Conservation (phyloP, 2,797 vertebrate species). For the Pampus argenteus region DNA sequence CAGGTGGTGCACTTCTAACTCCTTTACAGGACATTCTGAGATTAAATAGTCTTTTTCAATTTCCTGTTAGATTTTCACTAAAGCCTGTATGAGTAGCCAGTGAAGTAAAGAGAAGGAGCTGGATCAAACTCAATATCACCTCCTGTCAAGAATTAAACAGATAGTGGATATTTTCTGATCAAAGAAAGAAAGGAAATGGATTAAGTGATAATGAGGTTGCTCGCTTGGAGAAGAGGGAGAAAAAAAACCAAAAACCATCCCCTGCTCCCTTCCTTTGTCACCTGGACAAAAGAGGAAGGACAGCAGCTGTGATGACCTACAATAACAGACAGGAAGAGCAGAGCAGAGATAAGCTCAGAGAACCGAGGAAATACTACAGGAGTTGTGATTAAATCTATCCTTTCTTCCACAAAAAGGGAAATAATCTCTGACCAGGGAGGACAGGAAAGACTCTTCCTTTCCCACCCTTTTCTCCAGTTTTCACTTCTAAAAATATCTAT, state of each 20-base stretch:
- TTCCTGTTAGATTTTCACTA: background rate
- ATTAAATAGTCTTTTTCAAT: background rate
- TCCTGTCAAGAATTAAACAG: background rate
- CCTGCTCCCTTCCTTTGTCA: background rate
- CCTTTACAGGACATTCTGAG: background rate
- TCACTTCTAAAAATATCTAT: slow-evolving; percentile 34
- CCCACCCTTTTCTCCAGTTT: slow-evolving; percentile 8
- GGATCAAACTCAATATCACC: background rate
- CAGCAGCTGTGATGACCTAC: slow-evolving; percentile 23
- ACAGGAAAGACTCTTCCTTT: slow-evolving; percentile 56
- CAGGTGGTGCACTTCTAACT: background rate
- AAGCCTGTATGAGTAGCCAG: background rate
- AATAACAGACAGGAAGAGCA: slow-evolving; percentile 32
- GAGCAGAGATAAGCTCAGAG: slow-evolving; percentile 13
- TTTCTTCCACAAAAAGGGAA: slow-evolving; percentile 18
- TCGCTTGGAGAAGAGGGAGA: background rate
- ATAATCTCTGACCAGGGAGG: background rate
- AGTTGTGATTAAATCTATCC: slow-evolving; percentile 42
- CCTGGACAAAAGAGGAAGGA: background rate
- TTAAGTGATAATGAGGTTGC: background rate
- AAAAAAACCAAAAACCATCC: slow-evolving; percentile 15
- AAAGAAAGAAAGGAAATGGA: background rate
- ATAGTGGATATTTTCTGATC: background rate
- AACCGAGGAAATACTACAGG: slow-evolving; percentile 37
- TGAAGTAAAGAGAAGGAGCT: slow-evolving; percentile 12